Percentiles rank a stretch among this genome's conserved stretches.
Conservation (phyloP, 2,797 vertebrate species). For the Ibycter americanus region DNA sequence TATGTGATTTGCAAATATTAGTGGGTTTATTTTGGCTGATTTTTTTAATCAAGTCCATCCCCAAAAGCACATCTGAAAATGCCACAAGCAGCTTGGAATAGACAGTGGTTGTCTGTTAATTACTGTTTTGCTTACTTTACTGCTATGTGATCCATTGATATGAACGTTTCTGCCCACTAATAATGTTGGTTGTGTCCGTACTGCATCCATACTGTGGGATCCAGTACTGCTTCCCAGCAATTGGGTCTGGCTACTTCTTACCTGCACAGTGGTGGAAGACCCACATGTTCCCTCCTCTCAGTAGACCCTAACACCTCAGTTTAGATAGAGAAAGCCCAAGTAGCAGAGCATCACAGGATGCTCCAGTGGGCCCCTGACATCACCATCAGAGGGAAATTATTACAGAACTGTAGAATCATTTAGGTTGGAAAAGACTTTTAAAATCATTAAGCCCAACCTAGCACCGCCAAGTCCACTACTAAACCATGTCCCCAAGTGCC, state of each 20-base stretch:
- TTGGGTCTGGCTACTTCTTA: not conserved
- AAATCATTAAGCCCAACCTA: not conserved
- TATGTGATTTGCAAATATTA: not conserved
- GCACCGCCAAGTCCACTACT: not conserved
- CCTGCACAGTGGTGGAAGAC: not conserved
- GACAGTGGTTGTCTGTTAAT: not conserved
- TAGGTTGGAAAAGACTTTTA: not conserved
- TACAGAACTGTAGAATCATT: not conserved
- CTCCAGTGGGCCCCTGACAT: not conserved
- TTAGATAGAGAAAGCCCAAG: not conserved
- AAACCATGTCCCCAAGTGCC: not conserved
- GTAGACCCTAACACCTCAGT: not conserved
- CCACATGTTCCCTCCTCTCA: not conserved
- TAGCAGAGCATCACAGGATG: not conserved
- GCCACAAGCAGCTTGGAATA: not conserved
- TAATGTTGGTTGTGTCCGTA: not conserved
- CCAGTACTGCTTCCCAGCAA: not conserved
- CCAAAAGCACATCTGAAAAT: not conserved
- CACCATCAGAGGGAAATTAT: not conserved
- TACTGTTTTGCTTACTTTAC: not conserved
- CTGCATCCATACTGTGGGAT: not conserved
- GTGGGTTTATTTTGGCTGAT: not conserved
- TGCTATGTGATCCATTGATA: not conserved
- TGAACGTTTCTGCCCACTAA: not conserved
- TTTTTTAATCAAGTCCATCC: not conserved